A percentile compares a stretch with the other conserved stretches of the same genome.
Evolutionary conservation across 1,140 invertebrate species (phyloP).

Genomic region (Pemphigus obesinymphae): DNA sequence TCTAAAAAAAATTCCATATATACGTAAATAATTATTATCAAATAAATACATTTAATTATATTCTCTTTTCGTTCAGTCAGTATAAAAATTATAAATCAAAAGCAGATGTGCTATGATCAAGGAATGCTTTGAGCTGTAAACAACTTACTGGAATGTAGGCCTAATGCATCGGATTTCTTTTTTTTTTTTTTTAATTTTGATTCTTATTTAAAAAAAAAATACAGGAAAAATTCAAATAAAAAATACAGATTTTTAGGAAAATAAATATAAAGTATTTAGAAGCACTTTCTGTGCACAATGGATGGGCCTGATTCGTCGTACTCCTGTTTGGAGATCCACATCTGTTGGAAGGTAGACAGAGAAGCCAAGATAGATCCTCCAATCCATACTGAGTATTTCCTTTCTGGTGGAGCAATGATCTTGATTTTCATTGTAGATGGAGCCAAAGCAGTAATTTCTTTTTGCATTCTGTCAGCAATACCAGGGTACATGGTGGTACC

Average conservation of each 20-base stretch:
- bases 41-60: constrained; percentile 41
- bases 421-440: constrained; percentile 74
- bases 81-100: constrained; percentile 42
- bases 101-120: constrained; percentile 32
- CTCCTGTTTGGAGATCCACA: constrained; percentile 95
- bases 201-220: constrained; percentile 37
- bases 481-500: constrained; percentile 97
- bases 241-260: constrained; percentile 40
- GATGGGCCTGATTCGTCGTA: constrained; percentile 91
- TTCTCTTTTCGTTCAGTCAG: constrained; percentile 39
- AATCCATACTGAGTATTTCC: constrained; percentile 83
- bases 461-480: constrained; percentile 73
- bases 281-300: constrained; percentile 94
- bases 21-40: constrained; percentile 40
- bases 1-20: constrained; percentile 39
- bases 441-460: constrained; percentile 71
- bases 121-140: constrained; percentile 42
- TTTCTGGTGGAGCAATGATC: constrained; percentile 78
- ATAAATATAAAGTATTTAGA: constrained; percentile 60
- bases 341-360: constrained; percentile 83
- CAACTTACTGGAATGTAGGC: constrained; percentile 39
- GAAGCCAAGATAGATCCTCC: constrained; percentile 81
- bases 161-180: constrained; percentile 35
- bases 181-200: constrained; percentile 36
- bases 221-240: constrained; percentile 35